phyloP scores from a whole-genome alignment of 2,113 vertebrate genomes.

The Nothobranchius kuhntae region DNA sequence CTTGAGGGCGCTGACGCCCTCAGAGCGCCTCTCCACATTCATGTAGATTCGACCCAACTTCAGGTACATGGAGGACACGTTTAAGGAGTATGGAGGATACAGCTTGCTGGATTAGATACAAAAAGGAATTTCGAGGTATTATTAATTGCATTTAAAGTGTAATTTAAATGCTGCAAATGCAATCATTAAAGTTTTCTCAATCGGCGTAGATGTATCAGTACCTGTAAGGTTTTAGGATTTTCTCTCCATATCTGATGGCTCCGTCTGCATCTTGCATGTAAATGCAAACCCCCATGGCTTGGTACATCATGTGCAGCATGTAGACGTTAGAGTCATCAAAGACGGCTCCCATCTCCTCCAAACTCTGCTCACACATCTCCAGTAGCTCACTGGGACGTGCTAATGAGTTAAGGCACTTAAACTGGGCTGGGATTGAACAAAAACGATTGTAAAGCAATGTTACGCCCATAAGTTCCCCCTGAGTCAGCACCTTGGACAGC shows the following conservation, averaged over 20 bases:
- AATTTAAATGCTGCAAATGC: no score
- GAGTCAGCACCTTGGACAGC: no score
- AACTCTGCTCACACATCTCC: conserved; percentile 92
- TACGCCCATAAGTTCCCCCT: no score
- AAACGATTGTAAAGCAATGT: no score
- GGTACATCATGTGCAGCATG: conserved; percentile 98
- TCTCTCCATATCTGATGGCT: conserved; percentile 88
- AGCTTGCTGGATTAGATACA: conserved; percentile 79
- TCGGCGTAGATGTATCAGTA: conserved; percentile 39
- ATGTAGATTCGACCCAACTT: conserved; percentile 90
- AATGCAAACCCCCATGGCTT: conserved; percentile 96
- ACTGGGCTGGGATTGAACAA: background rate
- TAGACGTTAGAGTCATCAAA: conserved; percentile 92
- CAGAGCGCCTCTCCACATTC: conserved; percentile 77
- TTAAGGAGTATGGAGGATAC: conserved; percentile 91
- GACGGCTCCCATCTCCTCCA: conserved; percentile 90
- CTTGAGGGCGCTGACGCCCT: conserved; percentile 80
- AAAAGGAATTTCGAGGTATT: background rate
- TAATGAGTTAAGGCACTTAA: conserved; percentile 83
- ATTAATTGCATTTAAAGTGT: no score
- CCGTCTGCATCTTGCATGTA: conserved; percentile 86
- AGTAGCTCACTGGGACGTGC: conserved; percentile 89
- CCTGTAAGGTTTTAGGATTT: conserved; percentile 91
- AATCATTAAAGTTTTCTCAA: no score
- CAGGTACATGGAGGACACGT: conserved; percentile 95